Evolutionary conservation across 2,888 invertebrate species (phyloP).

Genomic region (Nasonia oneida): DNA sequence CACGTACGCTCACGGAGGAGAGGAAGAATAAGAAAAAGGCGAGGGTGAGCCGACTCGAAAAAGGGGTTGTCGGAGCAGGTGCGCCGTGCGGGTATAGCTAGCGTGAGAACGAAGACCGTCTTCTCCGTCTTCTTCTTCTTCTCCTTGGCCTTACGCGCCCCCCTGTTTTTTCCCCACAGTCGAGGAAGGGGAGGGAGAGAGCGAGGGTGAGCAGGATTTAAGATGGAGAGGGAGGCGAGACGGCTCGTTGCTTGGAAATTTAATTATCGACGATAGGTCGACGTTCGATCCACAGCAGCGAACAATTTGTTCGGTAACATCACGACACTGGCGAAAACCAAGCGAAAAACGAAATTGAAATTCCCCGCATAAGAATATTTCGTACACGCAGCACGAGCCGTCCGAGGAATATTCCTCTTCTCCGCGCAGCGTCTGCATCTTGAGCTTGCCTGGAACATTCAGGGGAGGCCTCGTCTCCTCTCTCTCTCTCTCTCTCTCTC

Average conservation of each 20-base stretch:
- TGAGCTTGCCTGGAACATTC: constrained; percentile 11
- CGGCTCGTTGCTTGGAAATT: neutral
- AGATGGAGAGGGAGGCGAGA: too few species aligned
- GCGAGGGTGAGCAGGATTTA: constrained; percentile 43
- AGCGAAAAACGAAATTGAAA: neutral
- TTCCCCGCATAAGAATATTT: neutral
- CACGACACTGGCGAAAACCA: neutral
- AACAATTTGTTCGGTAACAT: too few species aligned
- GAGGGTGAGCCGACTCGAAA: constrained; percentile 2
- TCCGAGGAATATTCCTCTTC: constrained; percentile 1
- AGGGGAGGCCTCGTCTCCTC: neutral
- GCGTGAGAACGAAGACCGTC: constrained; percentile 6
- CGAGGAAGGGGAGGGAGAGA: neutral
- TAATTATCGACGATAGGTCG: too few species aligned
- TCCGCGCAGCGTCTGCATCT: neutral
- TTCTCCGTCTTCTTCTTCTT: neutral
- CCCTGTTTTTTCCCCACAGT: neutral
- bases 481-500: too few species aligned
- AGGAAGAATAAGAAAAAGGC: neutral
- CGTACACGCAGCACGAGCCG: neutral
- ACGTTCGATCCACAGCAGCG: too few species aligned
- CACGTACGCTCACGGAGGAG: neutral
- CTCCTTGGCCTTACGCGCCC: constrained; percentile 8
- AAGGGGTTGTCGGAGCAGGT: constrained; percentile 30
- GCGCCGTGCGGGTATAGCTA: neutral